These are phyloP conservation scores for Dasyprocta punctata DNA, from an alignment of 2,113 vertebrate species.

Conservation along the genomic window DNA sequence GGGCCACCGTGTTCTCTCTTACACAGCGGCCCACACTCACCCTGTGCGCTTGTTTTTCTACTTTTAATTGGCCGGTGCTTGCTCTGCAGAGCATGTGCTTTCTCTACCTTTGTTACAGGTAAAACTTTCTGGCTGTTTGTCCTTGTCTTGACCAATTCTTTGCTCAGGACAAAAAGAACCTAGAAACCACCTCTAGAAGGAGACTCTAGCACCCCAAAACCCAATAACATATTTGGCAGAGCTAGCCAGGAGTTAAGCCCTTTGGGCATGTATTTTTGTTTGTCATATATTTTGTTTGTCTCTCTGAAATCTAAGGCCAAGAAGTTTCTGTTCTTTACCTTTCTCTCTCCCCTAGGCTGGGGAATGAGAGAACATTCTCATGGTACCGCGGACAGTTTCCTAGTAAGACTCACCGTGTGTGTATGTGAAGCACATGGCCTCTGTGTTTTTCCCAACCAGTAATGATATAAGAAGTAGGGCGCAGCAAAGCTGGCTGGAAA, in stretches of 20 bases:
- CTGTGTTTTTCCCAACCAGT: background rate
- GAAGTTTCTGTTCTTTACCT: background rate
- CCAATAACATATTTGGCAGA: background rate
- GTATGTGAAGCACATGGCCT: background rate
- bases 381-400: background rate
- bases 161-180: background rate
- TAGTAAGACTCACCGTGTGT: background rate
- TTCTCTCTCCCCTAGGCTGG: background rate
- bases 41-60: background rate
- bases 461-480: background rate
- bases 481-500: background rate
- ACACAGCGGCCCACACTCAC: background rate
- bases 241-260: background rate
- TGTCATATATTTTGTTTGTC: background rate
- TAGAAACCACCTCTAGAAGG: background rate
- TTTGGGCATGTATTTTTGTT: background rate
- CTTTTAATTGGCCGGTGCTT: background rate
- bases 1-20: background rate
- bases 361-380: background rate
- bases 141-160: background rate
- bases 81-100: background rate
- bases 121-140: background rate
- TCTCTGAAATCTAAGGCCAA: background rate
- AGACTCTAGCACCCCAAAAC: background rate
- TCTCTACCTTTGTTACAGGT: background rate